Base-by-base conservation (phyloP, 2,888 invertebrate genomes). In the Monopis laevigella region DNA sequence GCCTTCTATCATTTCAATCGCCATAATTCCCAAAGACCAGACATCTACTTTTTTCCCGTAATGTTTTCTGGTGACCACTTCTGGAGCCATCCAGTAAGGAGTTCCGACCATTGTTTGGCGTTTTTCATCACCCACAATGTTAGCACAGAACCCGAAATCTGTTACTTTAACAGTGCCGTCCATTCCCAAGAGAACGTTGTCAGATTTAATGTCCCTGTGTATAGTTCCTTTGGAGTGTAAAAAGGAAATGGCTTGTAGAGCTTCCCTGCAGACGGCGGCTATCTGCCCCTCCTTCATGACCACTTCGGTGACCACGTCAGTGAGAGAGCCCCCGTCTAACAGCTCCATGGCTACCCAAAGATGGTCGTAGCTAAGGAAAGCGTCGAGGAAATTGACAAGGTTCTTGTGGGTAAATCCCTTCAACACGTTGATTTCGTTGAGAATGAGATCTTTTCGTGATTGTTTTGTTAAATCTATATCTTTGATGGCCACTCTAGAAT, bases 61-160 rank as follows among this genome's bases (percentile, higher is more conserved):
- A 53, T 94, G 92, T 59, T 96, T 95, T 47, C 96, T 83, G 1
- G 93, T 93, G 0, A 94, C 93, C 1, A 95, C 93, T 68, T 96
- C 96, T 0, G 97, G 97, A 0, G 97, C 96, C 97, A 98, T 98
- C 98, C 96, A 96, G 58, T 96, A 97, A 0, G 96, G 96, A 0
- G 97, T 97, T n/a, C 97, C 96, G 1, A 96, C 96, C 93, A 97
- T 94, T 0, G 97, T 97, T 61, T 93, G 93, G n/a, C 96, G 81
- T 64, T 98, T 97, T 57, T 96, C 93, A 52, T 96, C 96, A 0
- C 93, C 94, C 29, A 91, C 88, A 41, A 98, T 92, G 62, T 98
- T 98, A 2, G 98, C 98, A 73, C 97, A 98, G 74, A 98, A 98
- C 6, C 98, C 98, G 71, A 98, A 98, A 72, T 98, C 98, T 0